Conservation (phyloP, 2,888 invertebrate genomes). For the Pelosia muscerda region DNA sequence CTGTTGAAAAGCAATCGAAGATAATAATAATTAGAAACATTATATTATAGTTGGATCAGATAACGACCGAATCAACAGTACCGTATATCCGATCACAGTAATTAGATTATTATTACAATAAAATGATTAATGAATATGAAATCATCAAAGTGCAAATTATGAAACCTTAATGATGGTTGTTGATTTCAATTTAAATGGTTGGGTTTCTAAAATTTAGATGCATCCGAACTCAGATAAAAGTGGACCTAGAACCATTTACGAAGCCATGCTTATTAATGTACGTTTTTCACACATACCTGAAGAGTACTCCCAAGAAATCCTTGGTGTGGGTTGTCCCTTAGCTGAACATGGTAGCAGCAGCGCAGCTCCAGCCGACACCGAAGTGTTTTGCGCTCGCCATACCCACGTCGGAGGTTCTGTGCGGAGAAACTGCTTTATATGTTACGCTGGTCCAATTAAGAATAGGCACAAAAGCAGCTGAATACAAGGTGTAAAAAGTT, state of each 20-base stretch:
- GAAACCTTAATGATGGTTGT: neutral
- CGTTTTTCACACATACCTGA: conserved; percentile 82
- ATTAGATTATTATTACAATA: neutral
- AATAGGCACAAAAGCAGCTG: conserved; percentile 10
- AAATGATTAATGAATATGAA: neutral
- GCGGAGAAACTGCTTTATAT: conserved; percentile 80
- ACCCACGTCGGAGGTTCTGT: conserved; percentile 93
- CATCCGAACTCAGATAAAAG: neutral
- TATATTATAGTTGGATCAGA: neutral
- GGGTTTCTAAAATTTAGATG: neutral
- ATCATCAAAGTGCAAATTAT: neutral
- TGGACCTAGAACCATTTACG: neutral
- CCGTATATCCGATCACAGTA: neutral
- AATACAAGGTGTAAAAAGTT: neutral
- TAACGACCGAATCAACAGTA: too few relatives aligned
- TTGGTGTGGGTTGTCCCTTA: conserved; percentile 92
- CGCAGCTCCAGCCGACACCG: conserved; percentile 91
- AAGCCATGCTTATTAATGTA: neutral
- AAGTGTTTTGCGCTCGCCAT: conserved; percentile 91
- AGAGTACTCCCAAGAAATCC: conserved; percentile 91
- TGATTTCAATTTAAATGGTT: neutral
- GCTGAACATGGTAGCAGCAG: conserved; percentile 92
- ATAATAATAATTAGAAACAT: neutral
- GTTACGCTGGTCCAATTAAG: conserved; percentile 65
- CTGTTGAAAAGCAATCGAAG: too few relatives aligned